Evolutionary conservation across 2,113 vertebrate species (phyloP), one percentile per base, ranked within the genome.

Genomic region (Sphyrna mokarran): DNA sequence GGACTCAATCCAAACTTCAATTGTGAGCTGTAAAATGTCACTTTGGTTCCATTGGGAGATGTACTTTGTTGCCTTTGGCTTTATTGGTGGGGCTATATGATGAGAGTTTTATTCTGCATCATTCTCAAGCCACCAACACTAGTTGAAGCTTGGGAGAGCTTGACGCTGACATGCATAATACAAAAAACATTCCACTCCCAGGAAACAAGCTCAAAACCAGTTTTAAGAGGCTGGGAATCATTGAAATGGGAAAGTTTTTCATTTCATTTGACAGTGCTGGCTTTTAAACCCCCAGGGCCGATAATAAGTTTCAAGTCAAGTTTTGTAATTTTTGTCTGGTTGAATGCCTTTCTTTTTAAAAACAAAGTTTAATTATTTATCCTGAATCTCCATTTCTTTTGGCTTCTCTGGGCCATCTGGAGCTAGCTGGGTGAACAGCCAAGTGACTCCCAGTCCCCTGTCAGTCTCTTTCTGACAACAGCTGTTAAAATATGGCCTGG

Each of bases 181-280:
- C 37, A 16, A 93, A 37, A 91, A 93, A 93, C 61, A 68, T 68
- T 93, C 89, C 16, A 37, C 68, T 93, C 61, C 61, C 89, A 93
- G 37, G 58, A 93, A 91, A 91, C 58, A 63, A 58, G 48, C 23
- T 26, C 16, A 91, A 86, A 68, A 20, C 61, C 89, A 93, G 89
- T 61, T 93, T 93, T 68, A 9, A 18, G 58, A 4, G 89, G 58
- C 29, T 93, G 89, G 33, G 89, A 68, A 93, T 33, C 61, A 66
- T 0, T 66, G 37, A 93, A n/a, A 93, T 18, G 33, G 61, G 61
- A 66, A 68, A 16, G 33, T 22, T 93, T 89, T 33, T 89, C 9
- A 33, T 89, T 61, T 33, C 33, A 33, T 11, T 37, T 93, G 37
- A 66, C 33, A 93, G 23, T 66, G 33, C 18, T 66, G 61, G 37